phyloP scores from a whole-genome alignment of 2,113 vertebrate genomes.

The Vidua macroura region DNA sequence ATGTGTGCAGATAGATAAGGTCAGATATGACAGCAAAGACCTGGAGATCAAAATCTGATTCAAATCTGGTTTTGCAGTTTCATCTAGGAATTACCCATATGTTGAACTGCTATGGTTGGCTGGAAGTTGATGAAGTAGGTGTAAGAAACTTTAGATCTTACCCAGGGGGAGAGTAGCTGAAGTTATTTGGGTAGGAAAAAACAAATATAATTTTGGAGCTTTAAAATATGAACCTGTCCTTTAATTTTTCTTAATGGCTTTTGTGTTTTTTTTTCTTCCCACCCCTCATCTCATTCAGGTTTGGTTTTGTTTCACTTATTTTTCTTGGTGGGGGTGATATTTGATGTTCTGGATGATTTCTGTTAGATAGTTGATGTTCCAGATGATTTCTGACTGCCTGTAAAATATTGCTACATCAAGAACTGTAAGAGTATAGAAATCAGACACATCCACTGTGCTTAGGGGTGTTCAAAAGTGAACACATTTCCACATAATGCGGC shows the following conservation, averaged over 20 bases:
- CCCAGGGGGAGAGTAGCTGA: neutral
- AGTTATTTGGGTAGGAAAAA: neutral
- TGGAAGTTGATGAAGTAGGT: neutral
- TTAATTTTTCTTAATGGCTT: neutral
- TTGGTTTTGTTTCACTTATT: neutral
- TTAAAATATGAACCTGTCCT: neutral
- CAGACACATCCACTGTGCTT: neutral
- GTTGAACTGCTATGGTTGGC: neutral
- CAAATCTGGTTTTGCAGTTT: neutral
- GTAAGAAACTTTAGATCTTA: neutral
- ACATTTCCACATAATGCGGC: neutral
- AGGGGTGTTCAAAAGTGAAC: neutral
- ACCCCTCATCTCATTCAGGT: fast-evolving
- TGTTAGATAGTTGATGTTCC: neutral
- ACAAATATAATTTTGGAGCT: neutral
- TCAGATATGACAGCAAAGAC: neutral
- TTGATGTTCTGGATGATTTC: neutral
- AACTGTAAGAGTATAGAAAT: neutral
- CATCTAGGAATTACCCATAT: neutral
- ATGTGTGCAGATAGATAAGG: neutral
- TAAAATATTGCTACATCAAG: neutral
- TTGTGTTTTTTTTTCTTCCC: neutral
- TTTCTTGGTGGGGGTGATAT: neutral
- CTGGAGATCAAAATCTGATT: neutral
- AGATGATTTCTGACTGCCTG: neutral